Evolutionary conservation across 2,797 vertebrate genomes (phyloP).

Genomic region (Xiphophorus birchmanni): DNA sequence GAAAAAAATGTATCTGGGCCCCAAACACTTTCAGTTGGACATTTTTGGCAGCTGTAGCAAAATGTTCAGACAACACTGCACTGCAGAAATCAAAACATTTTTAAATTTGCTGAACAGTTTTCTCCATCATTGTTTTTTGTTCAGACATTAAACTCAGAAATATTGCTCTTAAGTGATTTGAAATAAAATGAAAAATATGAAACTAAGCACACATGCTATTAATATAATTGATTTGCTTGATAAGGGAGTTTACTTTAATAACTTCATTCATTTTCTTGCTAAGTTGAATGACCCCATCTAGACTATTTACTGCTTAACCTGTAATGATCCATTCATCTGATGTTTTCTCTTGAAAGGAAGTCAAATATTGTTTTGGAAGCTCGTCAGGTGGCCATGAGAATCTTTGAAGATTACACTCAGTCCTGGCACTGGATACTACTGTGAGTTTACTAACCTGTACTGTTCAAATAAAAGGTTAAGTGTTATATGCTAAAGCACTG

Average conservation of each 20-base stretch:
- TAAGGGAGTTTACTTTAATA: background rate
- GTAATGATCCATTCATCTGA: background rate
- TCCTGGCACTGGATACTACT: slow-evolving; percentile 98
- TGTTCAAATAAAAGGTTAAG: background rate
- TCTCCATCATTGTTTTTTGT: background rate
- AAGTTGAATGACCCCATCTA: background rate
- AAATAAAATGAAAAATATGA: background rate
- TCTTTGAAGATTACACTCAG: slow-evolving; percentile 95
- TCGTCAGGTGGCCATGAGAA: slow-evolving; percentile 92
- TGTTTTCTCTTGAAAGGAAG: slow-evolving; percentile 75
- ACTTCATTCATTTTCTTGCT: background rate
- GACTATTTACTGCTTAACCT: background rate
- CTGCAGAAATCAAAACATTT: background rate
- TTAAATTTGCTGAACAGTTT: background rate
- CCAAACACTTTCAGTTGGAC: too few relatives aligned
- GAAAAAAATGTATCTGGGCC: background rate
- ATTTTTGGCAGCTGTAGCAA: too few relatives aligned
- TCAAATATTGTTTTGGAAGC: slow-evolving; percentile 88
- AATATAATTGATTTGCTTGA: background rate
- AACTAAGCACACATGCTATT: background rate
- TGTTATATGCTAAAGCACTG: background rate
- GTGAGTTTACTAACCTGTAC: slow-evolving; percentile 75
- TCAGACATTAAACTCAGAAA: background rate
- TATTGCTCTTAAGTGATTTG: background rate
- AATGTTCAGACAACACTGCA: too few relatives aligned